These are phyloP conservation scores for Amphipyra berbera DNA, from an alignment of 2,888 invertebrate species.

Conservation along the genomic window DNA sequence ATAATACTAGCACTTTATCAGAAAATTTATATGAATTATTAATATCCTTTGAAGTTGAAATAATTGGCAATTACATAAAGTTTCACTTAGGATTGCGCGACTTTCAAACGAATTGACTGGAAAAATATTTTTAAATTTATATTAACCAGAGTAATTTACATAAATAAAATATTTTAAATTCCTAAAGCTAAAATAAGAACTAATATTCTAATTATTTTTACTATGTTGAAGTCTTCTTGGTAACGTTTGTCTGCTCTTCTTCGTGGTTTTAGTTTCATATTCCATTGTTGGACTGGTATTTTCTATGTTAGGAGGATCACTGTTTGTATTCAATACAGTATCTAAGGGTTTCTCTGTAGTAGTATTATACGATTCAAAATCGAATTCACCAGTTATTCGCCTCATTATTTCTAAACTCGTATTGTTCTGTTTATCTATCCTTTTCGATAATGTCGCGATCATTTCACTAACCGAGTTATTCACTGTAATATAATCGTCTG, in stretches of 20 bases:
- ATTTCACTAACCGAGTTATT: slow-evolving; percentile 63
- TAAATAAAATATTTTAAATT: slow-evolving; percentile 4
- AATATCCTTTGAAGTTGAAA: slow-evolving; percentile 6
- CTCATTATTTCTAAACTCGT: slow-evolving; percentile 72
- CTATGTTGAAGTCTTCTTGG: slow-evolving; percentile 61
- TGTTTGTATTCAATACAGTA: not conserved
- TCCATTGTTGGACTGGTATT: slow-evolving; percentile 3
- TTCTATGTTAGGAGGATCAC: slow-evolving; percentile 19
- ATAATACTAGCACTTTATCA: slow-evolving; percentile 2
- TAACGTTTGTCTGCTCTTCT: slow-evolving; percentile 64
- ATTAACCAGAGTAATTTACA: slow-evolving; percentile 4
- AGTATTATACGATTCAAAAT: slow-evolving; percentile 25
- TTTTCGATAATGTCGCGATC: slow-evolving; percentile 71
- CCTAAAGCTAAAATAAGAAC: not conserved
- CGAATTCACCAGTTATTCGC: slow-evolving; percentile 53
- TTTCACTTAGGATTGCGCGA: not conserved
- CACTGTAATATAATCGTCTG: slow-evolving; percentile 24
- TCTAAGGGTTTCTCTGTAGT: slow-evolving; percentile 16
- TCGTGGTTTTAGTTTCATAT: slow-evolving; percentile 51
- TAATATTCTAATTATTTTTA: slow-evolving; percentile 56
- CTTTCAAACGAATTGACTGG: not conserved
- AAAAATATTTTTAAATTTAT: slow-evolving; percentile 7
- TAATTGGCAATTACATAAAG: slow-evolving; percentile 22
- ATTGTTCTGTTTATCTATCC: slow-evolving; percentile 77
- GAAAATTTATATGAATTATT: not conserved